Conservation (phyloP, 2,888 invertebrate species). For the Aproaerema taeniolella region DNA sequence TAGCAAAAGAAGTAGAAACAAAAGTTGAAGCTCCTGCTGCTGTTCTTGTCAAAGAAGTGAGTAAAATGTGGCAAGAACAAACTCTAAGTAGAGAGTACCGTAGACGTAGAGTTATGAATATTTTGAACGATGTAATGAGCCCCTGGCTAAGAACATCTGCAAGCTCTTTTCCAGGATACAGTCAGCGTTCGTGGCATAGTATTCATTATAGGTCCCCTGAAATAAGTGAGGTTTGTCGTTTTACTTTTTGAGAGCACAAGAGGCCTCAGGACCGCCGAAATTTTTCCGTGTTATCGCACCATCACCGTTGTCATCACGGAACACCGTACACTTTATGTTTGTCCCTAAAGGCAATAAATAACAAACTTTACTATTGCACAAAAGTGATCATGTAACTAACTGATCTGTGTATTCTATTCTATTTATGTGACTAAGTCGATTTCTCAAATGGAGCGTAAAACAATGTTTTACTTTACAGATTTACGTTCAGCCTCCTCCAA, state of each 20-base stretch:
- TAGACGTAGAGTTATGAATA: conserved; percentile 17
- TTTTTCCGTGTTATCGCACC: conserved; percentile 7
- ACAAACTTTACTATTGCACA: not conserved
- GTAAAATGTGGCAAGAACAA: conserved; percentile 32
- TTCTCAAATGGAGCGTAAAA: no score
- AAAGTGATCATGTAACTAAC: conserved; percentile 1
- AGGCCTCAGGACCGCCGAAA: conserved; percentile 38
- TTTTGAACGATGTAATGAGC: conserved; percentile 36
- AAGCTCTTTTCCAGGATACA: conserved; percentile 21
- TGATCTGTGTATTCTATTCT: not conserved
- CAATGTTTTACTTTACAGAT: conserved; percentile 36
- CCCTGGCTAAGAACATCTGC: conserved; percentile 36
- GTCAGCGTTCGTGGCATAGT: conserved; percentile 26
- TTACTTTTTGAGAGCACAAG: conserved; percentile 28
- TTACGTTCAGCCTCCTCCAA: conserved; percentile 38
- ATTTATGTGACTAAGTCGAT: no score
- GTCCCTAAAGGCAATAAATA: no score
- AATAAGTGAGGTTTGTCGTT: conserved; percentile 54
- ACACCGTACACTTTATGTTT: no score
- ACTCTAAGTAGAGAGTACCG: conserved; percentile 18
- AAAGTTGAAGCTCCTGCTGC: conserved; percentile 32
- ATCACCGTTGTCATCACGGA: conserved; percentile 1
- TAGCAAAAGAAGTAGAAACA: conserved; percentile 23
- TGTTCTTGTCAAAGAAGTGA: conserved; percentile 57
- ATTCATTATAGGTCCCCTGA: conserved; percentile 25